Conservation (phyloP, 2,113 vertebrate genomes). For the Mustela nigripes region DNA sequence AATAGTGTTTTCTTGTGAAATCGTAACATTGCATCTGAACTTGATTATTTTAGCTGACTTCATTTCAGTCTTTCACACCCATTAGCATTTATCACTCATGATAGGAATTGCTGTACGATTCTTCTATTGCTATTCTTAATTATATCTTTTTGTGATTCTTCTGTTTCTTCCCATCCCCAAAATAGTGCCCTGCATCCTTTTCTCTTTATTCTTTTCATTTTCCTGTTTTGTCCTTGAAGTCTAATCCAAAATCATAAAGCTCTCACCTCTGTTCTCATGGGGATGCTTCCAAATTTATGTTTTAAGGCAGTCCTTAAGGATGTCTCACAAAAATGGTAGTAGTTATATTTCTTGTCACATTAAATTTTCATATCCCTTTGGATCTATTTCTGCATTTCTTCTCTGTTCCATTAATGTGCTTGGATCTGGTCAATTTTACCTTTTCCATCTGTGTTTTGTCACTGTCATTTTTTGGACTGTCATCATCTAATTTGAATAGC, state of each 20-base stretch:
- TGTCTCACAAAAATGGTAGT: constrained; percentile 42
- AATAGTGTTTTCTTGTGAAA: constrained; percentile 58
- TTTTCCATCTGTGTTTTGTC: constrained; percentile 35
- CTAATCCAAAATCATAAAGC: constrained; percentile 14
- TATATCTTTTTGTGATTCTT: constrained; percentile 15
- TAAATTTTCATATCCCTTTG: constrained; percentile 37
- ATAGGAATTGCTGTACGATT: neutral
- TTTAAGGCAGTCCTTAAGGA: neutral
- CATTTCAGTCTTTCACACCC: neutral
- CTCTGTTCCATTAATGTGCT: neutral
- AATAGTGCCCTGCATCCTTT: neutral
- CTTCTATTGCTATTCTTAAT: neutral
- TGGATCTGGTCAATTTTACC: constrained; percentile 27
- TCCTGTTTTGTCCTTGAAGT: constrained; percentile 50
- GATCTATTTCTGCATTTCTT: constrained; percentile 4
- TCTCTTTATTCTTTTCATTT: constrained; percentile 1
- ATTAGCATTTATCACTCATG: neutral
- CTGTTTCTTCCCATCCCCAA: neutral
- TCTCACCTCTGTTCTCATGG: neutral
- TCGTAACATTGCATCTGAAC: constrained; percentile 22
- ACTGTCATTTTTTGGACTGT: neutral
- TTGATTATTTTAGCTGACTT: constrained; percentile 38
- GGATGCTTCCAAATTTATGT: neutral
- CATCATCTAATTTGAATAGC: neutral
- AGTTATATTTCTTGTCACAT: neutral